Percentiles rank a stretch among this genome's conserved stretches.
Evolutionary conservation across 2,888 invertebrate species (phyloP).

Genomic region (Branchellion lobata): DNA sequence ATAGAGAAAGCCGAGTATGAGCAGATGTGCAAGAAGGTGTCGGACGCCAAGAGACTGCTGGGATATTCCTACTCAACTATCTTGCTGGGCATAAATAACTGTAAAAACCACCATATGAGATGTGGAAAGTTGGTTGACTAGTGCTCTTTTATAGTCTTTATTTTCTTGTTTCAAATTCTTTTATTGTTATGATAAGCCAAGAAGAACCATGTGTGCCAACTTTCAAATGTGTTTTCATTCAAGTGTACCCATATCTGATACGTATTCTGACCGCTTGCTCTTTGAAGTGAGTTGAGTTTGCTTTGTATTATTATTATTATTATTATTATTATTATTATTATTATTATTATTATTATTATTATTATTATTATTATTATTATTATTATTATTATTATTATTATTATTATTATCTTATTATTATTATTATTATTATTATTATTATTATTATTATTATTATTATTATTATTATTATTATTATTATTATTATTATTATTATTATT

Average conservation of each 20-base stretch:
- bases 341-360: neutral
- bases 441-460: too few relatives aligned
- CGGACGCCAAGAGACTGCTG: constrained; percentile 11
- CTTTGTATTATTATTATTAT: too few relatives aligned
- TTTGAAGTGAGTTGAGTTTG: neutral
- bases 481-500: too few relatives aligned
- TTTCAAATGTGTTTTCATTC: too few relatives aligned
- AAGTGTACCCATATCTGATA: neutral
- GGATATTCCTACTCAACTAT: constrained; percentile 25
- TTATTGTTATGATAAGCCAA: too few relatives aligned
- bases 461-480: too few relatives aligned
- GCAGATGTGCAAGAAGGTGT: constrained; percentile 12
- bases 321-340: neutral
- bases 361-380: too few relatives aligned
- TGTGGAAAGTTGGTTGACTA: constrained; percentile 28
- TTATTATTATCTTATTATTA: too few relatives aligned
- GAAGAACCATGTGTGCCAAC: too few relatives aligned
- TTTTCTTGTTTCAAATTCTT: too few relatives aligned
- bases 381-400: too few relatives aligned
- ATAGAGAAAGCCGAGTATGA: constrained; percentile 24
- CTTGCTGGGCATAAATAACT: constrained; percentile 16
- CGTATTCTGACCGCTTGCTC: neutral
- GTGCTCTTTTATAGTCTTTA: neutral
- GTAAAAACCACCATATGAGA: constrained; percentile 32
- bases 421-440: too few relatives aligned